phyloP scores from a whole-genome alignment of 1,140 invertebrate genomes.

The Nephila pilipes region DNA sequence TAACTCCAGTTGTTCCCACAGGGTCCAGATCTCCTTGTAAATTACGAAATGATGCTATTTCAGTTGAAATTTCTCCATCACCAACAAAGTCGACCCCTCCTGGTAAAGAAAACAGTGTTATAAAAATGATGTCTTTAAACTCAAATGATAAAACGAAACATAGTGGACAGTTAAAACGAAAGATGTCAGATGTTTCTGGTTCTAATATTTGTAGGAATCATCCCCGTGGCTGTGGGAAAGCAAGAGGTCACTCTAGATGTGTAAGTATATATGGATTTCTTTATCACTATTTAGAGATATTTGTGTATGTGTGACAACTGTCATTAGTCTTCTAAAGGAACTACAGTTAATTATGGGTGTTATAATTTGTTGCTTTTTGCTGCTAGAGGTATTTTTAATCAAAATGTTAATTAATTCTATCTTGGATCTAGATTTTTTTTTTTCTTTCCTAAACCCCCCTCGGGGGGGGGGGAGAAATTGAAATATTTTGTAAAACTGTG shows the following conservation, averaged over 20 bases:
- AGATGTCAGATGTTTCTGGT: neutral
- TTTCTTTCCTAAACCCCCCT: too few species aligned
- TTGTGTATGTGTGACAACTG: too few species aligned
- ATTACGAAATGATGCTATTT: neutral
- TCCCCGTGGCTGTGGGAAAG: slow-evolving; percentile 28
- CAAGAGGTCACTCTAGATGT: neutral
- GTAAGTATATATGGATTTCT: neutral
- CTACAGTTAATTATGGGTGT: too few species aligned
- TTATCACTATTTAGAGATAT: too few species aligned
- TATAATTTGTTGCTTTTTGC: too few species aligned
- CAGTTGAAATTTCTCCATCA: neutral
- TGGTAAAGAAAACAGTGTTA: neutral
- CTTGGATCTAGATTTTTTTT: too few species aligned
- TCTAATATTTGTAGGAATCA: neutral
- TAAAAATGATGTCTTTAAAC: neutral
- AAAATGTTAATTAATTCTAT: too few species aligned
- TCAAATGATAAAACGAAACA: neutral
- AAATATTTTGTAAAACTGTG: too few species aligned
- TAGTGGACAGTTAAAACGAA: slow-evolving; percentile 27
- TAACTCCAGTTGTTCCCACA: neutral
- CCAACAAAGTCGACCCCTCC: neutral
- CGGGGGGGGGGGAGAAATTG: too few species aligned
- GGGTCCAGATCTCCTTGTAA: neutral
- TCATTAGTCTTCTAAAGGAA: too few species aligned
- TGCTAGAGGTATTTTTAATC: too few species aligned